Evolutionary conservation across 2,888 invertebrate genomes (phyloP).

Genomic region (Chymomyza caudatula): DNA sequence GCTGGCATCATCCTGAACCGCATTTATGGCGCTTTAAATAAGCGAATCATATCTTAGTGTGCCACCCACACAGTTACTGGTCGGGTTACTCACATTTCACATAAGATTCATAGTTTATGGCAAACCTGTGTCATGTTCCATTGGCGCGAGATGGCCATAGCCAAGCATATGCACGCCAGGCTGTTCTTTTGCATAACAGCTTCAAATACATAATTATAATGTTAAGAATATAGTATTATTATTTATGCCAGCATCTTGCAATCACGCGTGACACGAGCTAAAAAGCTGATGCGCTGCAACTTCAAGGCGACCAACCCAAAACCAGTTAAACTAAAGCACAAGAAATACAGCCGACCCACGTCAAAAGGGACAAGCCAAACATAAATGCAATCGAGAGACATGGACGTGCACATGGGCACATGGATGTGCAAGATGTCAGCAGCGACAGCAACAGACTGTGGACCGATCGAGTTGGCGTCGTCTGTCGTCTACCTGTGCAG

Average conservation of each 20-base stretch:
- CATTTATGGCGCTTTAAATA: slow-evolving; percentile 39
- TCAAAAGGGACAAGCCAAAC: slow-evolving; percentile 54
- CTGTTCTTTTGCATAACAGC: not conserved
- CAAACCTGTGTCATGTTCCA: slow-evolving; percentile 10
- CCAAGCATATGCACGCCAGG: not conserved
- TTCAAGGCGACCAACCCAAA: slow-evolving; percentile 24
- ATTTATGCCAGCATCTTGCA: not conserved
- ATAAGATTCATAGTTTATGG: slow-evolving; percentile 30
- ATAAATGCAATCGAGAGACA: slow-evolving; percentile 42
- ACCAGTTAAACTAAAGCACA: slow-evolving; percentile 41
- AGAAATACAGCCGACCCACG: slow-evolving; percentile 57
- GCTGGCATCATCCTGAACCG: slow-evolving; percentile 8
- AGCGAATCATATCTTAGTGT: slow-evolving; percentile 48
- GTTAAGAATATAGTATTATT: not conserved
- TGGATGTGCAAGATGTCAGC: slow-evolving; percentile 48
- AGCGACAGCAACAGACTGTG: slow-evolving; percentile 20
- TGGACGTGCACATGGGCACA: slow-evolving; percentile 15
- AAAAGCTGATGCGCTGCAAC: not conserved
- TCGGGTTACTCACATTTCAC: not conserved
- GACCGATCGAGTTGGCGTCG: not conserved
- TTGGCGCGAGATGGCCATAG: not conserved
- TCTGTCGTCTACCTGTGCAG: not conserved
- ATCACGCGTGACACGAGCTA: slow-evolving; percentile 17
- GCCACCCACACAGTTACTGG: slow-evolving; percentile 35
- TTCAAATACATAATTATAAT: not conserved